These are phyloP conservation scores for Palythoa heliodiscus DNA, from an alignment of 92 coral and sea anemone genomes.

Conservation along the genomic window DNA sequence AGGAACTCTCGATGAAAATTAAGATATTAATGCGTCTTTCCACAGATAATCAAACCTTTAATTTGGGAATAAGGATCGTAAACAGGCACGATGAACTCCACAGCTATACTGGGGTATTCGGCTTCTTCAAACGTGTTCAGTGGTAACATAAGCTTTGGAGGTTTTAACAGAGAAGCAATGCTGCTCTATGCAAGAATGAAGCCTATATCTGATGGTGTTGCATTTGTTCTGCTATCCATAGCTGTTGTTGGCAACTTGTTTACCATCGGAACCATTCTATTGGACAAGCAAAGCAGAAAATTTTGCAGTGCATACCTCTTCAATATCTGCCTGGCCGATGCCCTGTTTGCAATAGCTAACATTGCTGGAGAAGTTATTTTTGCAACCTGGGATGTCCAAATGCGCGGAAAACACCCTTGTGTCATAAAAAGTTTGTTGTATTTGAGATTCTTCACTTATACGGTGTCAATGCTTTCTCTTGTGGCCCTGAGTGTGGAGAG, in stretches of 20 bases:
- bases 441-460: slow-evolving; percentile 6
- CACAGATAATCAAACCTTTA: not conserved
- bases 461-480: slow-evolving; percentile 39
- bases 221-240: slow-evolving; percentile 27
- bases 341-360: slow-evolving; percentile 10
- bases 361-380: slow-evolving; percentile 19
- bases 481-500: slow-evolving; percentile 35
- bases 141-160: not conserved
- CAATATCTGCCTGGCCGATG: slow-evolving; percentile 41
- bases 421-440: not conserved
- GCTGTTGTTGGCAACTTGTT: slow-evolving; percentile 27
- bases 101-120: not conserved
- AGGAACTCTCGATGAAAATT: no score
- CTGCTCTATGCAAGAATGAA: not conserved
- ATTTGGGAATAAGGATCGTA: not conserved
- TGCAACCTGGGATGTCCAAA: slow-evolving; percentile 1
- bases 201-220: slow-evolving; percentile 3
- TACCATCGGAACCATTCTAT: slow-evolving; percentile 29
- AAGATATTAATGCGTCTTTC: not conserved
- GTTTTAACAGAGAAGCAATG: not conserved
- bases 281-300: slow-evolving; percentile 37
- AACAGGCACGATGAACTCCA: slow-evolving; percentile 1
- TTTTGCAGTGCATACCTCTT: slow-evolving; percentile 42
- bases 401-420: not conserved
- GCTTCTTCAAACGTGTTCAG: not conserved